Base-by-base conservation (phyloP, 92 coral and sea anemone genomes). In the Umimayanthus chanpuru region DNA sequence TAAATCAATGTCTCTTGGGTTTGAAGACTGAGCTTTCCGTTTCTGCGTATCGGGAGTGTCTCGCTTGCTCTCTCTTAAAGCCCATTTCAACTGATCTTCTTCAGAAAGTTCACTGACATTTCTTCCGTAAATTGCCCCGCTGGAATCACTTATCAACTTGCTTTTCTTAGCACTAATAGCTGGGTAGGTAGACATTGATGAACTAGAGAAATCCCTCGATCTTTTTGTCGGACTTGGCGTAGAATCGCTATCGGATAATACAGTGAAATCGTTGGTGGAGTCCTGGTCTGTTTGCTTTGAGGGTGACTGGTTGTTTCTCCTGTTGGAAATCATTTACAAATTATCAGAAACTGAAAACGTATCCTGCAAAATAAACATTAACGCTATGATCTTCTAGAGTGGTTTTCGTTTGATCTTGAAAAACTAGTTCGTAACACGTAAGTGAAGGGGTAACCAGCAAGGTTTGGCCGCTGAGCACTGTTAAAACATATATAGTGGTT, bases 101-200 rank as follows among this genome's bases (percentile, higher is more conserved):
- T 78, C 81, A 38, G 81, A 44, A 8, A 78, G 65, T 66, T 49
- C 81, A 25, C 81, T 78, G 9, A 78, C 66, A 44, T 49, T 78
- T 49, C 39, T 77, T 9, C 81, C 39, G 16, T 78, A 21, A 26
- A 16, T n/a, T 47, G 81, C 11, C 26, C 65, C 28, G 4, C 18
- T 36, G 5, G 81, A 49, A 66, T 78, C 81, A 49, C 56, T 32
- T 16, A n/a, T 32, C 61, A 55, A 28, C 26, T 20, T 80, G 72
- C 70, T 30, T 40, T 56, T 80, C 38, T 80, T 56, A 32, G 84
- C 72, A 80, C 15, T 26, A 80, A 61, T 12, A 61, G n/a, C 21
- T 30, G 70, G 84, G 7, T 71, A 80, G 49, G 30, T 29, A 16
- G 71, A 4, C 43, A 7, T 30, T 30, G 44, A 30, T 30, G 40